Evolutionary conservation across 1,140 invertebrate genomes (phyloP).

Genomic region (Brachionus rotundiformis): DNA sequence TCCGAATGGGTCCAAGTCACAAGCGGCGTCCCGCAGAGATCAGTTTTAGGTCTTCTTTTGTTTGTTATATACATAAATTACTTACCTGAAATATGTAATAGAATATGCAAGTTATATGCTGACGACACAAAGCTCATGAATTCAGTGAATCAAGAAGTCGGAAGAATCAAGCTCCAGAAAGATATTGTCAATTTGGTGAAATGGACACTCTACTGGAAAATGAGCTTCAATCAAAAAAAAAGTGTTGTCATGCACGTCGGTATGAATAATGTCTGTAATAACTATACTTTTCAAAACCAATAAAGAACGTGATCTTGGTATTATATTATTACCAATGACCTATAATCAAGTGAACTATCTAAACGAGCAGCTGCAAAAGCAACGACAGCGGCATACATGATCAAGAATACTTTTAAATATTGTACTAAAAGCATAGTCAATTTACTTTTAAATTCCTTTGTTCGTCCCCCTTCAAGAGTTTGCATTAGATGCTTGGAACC

Average conservation of each 20-base stretch:
- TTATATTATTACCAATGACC: neutral
- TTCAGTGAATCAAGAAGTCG: neutral
- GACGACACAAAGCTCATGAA: slow-evolving; percentile 18
- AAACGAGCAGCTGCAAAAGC: neutral
- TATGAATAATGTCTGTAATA: neutral
- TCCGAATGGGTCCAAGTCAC: neutral
- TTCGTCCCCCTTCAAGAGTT: neutral
- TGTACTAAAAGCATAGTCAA: neutral
- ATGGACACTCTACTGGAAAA: neutral
- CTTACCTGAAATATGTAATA: neutral
- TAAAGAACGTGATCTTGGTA: neutral
- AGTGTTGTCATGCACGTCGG: neutral
- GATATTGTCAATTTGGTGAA: neutral
- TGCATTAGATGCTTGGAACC: neutral
- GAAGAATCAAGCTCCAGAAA: neutral
- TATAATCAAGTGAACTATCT: neutral
- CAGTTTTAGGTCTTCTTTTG: neutral
- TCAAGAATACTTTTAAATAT: neutral
- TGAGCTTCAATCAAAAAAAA: slow-evolving; percentile 14
- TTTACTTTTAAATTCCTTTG: neutral
- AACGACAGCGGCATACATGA: neutral
- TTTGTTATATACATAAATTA: neutral
- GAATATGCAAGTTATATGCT: neutral
- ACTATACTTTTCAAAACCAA: neutral
- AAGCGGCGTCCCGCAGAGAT: neutral